Percentiles rank a stretch among this genome's conserved stretches.
phyloP scores from a whole-genome alignment of 1,140 invertebrate genomes.

The Hyles euphorbiae region DNA sequence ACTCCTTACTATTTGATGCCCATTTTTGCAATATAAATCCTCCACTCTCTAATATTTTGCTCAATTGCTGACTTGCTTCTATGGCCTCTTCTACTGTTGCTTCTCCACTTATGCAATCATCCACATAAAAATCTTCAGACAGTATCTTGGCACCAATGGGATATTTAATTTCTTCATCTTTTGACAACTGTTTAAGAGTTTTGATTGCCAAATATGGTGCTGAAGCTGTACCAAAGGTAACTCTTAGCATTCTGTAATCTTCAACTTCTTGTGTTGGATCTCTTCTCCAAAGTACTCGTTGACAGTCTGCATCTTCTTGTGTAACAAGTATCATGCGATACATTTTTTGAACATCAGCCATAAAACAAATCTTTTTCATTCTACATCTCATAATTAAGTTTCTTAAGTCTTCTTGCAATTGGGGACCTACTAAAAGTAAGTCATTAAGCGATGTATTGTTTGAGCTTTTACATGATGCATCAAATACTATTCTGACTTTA shows the following conservation, averaged over 20 bases:
- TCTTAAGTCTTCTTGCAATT: constrained; percentile 47
- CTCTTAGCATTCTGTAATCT: constrained; percentile 28
- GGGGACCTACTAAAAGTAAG: constrained; percentile 36
- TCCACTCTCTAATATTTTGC: not conserved
- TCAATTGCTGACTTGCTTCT: constrained; percentile 1
- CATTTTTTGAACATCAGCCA: constrained; percentile 52
- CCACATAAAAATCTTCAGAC: constrained; percentile 15
- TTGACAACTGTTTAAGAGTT: constrained; percentile 35
- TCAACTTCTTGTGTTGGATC: constrained; percentile 8
- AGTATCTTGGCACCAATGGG: constrained; percentile 1
- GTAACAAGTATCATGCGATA: constrained; percentile 43
- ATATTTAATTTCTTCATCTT: constrained; percentile 15
- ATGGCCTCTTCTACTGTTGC: constrained; percentile 2
- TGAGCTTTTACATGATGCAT: constrained; percentile 37
- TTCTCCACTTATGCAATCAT: constrained; percentile 12
- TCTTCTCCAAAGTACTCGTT: constrained; percentile 35
- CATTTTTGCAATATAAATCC: constrained; percentile 13
- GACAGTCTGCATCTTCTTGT: constrained; percentile 32
- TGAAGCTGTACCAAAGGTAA: constrained; percentile 39
- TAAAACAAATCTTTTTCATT: constrained; percentile 29
- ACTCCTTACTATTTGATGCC: not conserved
- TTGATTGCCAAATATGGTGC: constrained; percentile 25
- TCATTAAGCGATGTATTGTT: constrained; percentile 43
- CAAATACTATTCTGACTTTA: constrained; percentile 48
- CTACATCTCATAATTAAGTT: constrained; percentile 45